Conservation (phyloP, 30 jellyfish, hydroid and myxozoan genomes). For the Pelagia noctiluca region DNA sequence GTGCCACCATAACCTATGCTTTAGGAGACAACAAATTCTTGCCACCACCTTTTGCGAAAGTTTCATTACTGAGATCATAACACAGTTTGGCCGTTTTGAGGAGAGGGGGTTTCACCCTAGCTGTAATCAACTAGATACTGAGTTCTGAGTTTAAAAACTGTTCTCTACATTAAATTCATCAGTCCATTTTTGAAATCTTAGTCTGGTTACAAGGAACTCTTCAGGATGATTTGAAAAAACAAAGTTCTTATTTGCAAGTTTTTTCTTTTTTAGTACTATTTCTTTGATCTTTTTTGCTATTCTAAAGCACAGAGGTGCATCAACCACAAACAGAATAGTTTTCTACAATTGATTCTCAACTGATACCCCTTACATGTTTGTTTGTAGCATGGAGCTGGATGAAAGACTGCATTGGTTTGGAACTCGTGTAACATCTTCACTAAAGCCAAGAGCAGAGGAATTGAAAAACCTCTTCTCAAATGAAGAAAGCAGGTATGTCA, state of each 20-base stretch:
- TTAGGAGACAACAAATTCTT: too few species aligned
- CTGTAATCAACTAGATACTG: too few species aligned
- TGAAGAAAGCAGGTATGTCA: constrained; percentile 81
- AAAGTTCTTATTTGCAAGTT: neutral
- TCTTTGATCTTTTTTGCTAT: too few species aligned
- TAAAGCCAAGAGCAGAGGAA: constrained; percentile 89
- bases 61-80: too few species aligned
- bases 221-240: neutral
- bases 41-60: too few species aligned
- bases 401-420: constrained; percentile 90
- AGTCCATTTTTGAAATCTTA: neutral
- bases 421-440: constrained; percentile 75
- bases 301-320: too few species aligned
- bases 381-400: constrained; percentile 66
- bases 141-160: neutral
- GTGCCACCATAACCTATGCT: too few species aligned
- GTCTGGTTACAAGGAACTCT: neutral
- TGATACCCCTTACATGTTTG: neutral
- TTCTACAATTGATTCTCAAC: neutral
- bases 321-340: too few species aligned
- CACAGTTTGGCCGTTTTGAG: too few species aligned
- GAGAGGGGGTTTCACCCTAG: too few species aligned
- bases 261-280: neutral
- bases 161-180: neutral
- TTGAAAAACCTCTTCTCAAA: constrained; percentile 66